Conservation (phyloP, 2,888 invertebrate species). For the Nomada hirtipes region DNA sequence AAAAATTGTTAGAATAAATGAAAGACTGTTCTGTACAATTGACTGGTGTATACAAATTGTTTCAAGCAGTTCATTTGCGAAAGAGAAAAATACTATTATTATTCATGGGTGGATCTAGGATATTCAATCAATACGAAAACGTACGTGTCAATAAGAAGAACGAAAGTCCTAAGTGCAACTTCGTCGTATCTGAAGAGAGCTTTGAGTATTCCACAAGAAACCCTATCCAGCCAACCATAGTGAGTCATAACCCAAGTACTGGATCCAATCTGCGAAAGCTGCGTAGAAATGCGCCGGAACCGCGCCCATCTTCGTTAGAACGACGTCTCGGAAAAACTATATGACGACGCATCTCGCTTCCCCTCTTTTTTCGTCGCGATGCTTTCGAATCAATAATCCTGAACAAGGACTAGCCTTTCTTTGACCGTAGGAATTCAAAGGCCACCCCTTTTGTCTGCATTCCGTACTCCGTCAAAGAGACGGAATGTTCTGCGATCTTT, state of each 20-base stretch:
- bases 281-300: constrained; percentile 53
- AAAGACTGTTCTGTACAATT: no score
- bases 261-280: constrained; percentile 56
- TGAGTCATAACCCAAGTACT: constrained; percentile 48
- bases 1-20: no score
- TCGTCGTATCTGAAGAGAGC: constrained; percentile 17
- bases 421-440: constrained; percentile 52
- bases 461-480: constrained; percentile 17
- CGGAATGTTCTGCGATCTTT: background rate
- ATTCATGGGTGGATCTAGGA: no score
- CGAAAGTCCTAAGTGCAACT: constrained; percentile 1
- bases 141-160: background rate
- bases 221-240: constrained; percentile 14
- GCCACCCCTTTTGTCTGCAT: constrained; percentile 49
- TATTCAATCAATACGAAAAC: background rate
- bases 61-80: no score
- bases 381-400: constrained; percentile 59
- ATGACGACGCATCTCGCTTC: constrained; percentile 33
- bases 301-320: constrained; percentile 56
- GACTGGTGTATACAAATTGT: no score
- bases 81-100: no score
- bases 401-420: constrained; percentile 49
- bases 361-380: constrained; percentile 26
- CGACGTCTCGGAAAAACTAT: constrained; percentile 50
- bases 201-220: constrained; percentile 22